phyloP scores from a whole-genome alignment of 2,888 invertebrate genomes.

The Campoplex capitator region DNA sequence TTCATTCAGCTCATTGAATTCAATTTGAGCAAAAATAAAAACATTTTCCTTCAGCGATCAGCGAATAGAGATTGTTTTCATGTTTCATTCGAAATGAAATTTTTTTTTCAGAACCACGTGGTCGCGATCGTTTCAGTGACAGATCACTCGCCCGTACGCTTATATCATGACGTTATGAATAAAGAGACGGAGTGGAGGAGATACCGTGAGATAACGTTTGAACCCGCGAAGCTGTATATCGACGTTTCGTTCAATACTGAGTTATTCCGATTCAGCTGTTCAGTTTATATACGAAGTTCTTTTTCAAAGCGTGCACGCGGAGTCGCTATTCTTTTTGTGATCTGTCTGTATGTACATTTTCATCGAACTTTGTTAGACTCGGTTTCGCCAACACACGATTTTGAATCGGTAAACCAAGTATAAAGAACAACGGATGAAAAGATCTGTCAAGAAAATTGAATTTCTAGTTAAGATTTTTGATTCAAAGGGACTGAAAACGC shows the following conservation, averaged over 20 bases:
- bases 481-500: neutral
- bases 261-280: neutral
- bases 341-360: neutral
- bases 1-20: neutral
- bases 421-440: neutral
- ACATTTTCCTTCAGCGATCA: neutral
- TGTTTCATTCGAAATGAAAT: neutral
- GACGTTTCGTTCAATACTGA: conserved; percentile 56
- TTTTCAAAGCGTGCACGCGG: neutral
- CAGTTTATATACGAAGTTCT: neutral
- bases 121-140: conserved; percentile 31
- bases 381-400: neutral
- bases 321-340: neutral
- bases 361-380: neutral
- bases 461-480: neutral
- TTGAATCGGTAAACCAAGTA: neutral
- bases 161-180: neutral
- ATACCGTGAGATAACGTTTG: conserved; percentile 67
- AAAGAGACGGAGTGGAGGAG: neutral
- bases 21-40: neutral
- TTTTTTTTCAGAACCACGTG: conserved; percentile 44
- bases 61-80: neutral
- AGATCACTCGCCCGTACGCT: conserved; percentile 19
- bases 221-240: conserved; percentile 72
- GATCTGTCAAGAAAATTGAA: neutral